These are phyloP conservation scores for Blastomussa wellsi DNA, from an alignment of 92 coral and sea anemone genomes.

Conservation along the genomic window DNA sequence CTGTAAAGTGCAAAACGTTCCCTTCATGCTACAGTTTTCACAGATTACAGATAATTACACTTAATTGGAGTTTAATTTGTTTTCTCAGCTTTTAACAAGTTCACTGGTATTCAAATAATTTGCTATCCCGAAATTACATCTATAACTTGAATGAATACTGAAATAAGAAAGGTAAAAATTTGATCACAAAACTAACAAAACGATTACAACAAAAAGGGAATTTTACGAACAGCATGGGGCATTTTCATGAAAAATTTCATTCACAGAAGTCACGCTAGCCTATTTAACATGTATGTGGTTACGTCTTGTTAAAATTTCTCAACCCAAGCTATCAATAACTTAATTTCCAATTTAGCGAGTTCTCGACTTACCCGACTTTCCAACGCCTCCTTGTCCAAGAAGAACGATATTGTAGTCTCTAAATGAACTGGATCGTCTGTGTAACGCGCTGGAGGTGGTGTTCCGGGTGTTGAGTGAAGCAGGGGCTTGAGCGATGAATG, in stretches of 20 bases:
- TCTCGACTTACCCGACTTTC: slow-evolving; percentile 78
- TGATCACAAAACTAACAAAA: not conserved
- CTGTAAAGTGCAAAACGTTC: not conserved
- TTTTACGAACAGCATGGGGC: not conserved
- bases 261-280: slow-evolving; percentile 1
- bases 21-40: not conserved
- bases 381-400: slow-evolving; percentile 91
- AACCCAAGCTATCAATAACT: slow-evolving; percentile 13
- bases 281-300: not conserved
- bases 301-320: not conserved
- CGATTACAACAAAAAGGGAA: not conserved
- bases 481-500: slow-evolving; percentile 26
- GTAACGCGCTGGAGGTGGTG: slow-evolving; percentile 29
- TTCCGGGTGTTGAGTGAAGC: slow-evolving; percentile 47
- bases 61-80: slow-evolving; percentile 14
- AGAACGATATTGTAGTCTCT: slow-evolving; percentile 80
- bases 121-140: not conserved
- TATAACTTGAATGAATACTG: not conserved
- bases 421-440: slow-evolving; percentile 57
- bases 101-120: slow-evolving; percentile 14
- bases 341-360: not conserved
- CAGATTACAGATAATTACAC: not conserved
- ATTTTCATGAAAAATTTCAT: not conserved
- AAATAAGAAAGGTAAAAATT: not conserved
- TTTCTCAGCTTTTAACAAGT: slow-evolving; percentile 10